Evolutionary conservation across 2,113 vertebrate genomes (phyloP).

Genomic region (Archocentrus centrarchus): DNA sequence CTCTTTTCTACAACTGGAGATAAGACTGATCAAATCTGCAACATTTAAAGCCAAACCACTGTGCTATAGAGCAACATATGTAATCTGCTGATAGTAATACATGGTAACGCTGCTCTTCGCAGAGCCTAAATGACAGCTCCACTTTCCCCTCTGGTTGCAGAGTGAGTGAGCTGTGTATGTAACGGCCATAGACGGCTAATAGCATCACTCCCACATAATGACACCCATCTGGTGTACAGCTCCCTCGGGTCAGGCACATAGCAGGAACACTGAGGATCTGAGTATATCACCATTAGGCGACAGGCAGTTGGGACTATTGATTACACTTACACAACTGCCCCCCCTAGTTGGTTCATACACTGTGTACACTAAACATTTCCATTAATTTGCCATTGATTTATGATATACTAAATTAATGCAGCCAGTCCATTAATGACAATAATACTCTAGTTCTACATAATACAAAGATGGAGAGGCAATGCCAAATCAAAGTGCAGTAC

Average conservation of each 20-base stretch:
- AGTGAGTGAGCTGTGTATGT: constrained; percentile 21
- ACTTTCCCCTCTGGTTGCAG: constrained; percentile 7
- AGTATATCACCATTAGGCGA: constrained; percentile 52
- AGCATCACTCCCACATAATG: constrained; percentile 56
- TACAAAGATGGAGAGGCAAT: neutral
- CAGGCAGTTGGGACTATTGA: constrained; percentile 69
- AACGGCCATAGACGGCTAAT: constrained; percentile 31
- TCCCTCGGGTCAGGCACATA: constrained; percentile 33
- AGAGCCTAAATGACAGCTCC: neutral
- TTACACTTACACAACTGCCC: constrained; percentile 70
- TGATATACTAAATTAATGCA: constrained; percentile 15
- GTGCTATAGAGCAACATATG: neutral
- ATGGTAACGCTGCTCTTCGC: constrained; percentile 8
- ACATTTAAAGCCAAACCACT: neutral
- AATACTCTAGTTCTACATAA: neutral
- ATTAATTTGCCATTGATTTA: constrained; percentile 39
- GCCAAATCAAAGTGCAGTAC: neutral
- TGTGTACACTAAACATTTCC: constrained; percentile 47
- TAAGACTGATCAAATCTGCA: neutral
- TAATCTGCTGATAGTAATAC: neutral
- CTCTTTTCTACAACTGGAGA: neutral
- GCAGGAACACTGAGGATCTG: constrained; percentile 36
- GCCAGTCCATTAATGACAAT: constrained; percentile 1
- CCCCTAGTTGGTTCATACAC: constrained; percentile 34
- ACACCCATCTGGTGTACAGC: constrained; percentile 61